Conservation (phyloP, 2,113 vertebrate species). For the Isurus oxyrinchus region DNA sequence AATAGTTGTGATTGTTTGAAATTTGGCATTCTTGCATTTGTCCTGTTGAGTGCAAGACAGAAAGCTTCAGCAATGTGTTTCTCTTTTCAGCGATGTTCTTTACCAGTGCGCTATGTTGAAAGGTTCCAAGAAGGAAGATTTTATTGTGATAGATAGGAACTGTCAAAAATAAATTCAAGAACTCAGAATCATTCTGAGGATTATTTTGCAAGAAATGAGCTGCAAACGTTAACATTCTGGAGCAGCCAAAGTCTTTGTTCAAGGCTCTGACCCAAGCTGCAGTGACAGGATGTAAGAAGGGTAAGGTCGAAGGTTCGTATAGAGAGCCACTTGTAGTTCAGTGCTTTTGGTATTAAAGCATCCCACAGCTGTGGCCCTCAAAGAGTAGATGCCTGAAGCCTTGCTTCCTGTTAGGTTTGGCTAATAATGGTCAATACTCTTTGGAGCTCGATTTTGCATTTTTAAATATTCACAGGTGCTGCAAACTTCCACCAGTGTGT, state of each 20-base stretch:
- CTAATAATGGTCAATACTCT: conserved; percentile 28
- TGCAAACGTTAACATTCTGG: conserved; percentile 4
- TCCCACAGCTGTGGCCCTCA: conserved; percentile 11
- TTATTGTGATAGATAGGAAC: background rate
- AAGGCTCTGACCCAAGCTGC: background rate
- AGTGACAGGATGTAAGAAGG: conserved; percentile 20
- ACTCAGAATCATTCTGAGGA: background rate
- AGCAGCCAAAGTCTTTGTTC: background rate
- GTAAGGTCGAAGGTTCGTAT: background rate
- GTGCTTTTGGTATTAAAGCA: conserved; percentile 13
- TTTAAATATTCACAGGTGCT: conserved; percentile 30
- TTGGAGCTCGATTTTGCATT: background rate
- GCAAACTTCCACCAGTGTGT: background rate
- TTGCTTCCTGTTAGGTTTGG: conserved; percentile 31
- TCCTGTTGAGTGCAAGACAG: background rate
- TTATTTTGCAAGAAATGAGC: background rate
- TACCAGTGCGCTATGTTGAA: background rate
- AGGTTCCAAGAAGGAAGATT: background rate
- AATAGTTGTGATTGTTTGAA: background rate
- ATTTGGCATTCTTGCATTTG: background rate
- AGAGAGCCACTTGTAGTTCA: conserved; percentile 6
- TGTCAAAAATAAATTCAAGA: background rate
- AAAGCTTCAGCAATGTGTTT: background rate
- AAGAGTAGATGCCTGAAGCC: conserved; percentile 14
- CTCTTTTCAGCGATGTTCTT: background rate